These are phyloP conservation scores for Arrhamphus sclerolepis DNA, from an alignment of 2,797 vertebrate species.

Conservation along the genomic window DNA sequence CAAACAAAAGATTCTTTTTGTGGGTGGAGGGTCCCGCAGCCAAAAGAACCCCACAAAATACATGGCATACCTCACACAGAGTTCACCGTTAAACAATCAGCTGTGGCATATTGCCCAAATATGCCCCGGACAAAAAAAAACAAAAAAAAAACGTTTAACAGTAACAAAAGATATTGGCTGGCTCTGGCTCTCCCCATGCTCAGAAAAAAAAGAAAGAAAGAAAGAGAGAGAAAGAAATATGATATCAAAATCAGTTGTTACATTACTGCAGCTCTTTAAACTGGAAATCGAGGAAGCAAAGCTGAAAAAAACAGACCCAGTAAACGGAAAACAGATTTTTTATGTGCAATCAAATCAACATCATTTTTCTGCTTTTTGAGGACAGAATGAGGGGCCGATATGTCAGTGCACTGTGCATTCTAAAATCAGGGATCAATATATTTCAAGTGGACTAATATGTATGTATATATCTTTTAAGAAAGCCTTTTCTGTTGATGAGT, in stretches of 20 bases:
- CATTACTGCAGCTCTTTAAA: constrained; percentile 26
- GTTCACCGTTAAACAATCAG: constrained; percentile 47
- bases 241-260: constrained; percentile 43
- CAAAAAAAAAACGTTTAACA: too few species aligned
- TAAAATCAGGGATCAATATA: too few species aligned
- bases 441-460: too few species aligned
- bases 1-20: constrained; percentile 39
- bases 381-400: too few species aligned
- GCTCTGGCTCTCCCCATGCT: constrained; percentile 23
- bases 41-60: constrained; percentile 12
- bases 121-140: constrained; percentile 35
- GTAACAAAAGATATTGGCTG: constrained; percentile 17
- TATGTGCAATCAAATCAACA: too few species aligned
- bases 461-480: too few species aligned
- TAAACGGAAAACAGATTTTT: too few species aligned
- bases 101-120: constrained; percentile 38
- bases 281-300: too few species aligned
- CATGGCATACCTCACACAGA: constrained; percentile 33
- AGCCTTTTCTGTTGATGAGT: too few species aligned
- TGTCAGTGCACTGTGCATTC: too few species aligned
- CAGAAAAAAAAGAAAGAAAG: constrained; percentile 12
- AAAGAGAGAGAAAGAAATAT: constrained; percentile 26
- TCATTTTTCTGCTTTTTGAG: too few species aligned
- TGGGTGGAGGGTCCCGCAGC: constrained; percentile 37
- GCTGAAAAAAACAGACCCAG: too few species aligned